Conservation (phyloP, 2,113 vertebrate genomes). For the Octodon degus region DNA sequence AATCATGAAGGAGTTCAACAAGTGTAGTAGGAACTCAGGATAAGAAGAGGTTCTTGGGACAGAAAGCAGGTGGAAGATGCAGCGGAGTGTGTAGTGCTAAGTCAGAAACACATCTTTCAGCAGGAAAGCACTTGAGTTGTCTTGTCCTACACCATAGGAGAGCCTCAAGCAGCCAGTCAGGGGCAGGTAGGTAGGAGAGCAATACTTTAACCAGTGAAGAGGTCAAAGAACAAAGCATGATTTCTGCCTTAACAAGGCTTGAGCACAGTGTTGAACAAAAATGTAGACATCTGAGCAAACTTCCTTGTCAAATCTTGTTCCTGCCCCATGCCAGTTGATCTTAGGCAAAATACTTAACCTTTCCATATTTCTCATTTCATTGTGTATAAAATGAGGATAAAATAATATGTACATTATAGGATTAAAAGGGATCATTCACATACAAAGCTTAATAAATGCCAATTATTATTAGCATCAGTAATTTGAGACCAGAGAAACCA, state of each 20-base stretch:
- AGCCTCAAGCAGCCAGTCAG: background rate
- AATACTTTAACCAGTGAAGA: background rate
- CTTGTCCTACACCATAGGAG: background rate
- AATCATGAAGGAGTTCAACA: background rate
- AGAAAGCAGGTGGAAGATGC: background rate
- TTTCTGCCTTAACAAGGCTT: background rate
- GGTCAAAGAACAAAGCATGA: background rate
- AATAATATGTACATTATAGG: background rate
- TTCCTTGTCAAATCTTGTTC: background rate
- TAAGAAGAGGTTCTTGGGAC: background rate
- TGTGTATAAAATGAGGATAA: constrained; percentile 59
- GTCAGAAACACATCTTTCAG: background rate
- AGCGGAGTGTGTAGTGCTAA: background rate
- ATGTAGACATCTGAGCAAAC: background rate
- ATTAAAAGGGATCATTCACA: constrained; percentile 43
- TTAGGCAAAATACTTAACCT: constrained; percentile 31
- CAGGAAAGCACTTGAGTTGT: background rate
- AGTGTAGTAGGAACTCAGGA: background rate
- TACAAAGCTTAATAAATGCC: constrained; percentile 41
- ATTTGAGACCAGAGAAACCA: constrained; percentile 52
- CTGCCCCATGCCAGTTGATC: background rate
- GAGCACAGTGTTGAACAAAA: background rate
- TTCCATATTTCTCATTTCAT: constrained; percentile 17
- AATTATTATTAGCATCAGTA: constrained; percentile 59
- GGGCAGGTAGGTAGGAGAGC: background rate